These are phyloP conservation scores for Pardosa pseudoannulata DNA, from an alignment of 2,888 invertebrate species.

Conservation along the genomic window DNA sequence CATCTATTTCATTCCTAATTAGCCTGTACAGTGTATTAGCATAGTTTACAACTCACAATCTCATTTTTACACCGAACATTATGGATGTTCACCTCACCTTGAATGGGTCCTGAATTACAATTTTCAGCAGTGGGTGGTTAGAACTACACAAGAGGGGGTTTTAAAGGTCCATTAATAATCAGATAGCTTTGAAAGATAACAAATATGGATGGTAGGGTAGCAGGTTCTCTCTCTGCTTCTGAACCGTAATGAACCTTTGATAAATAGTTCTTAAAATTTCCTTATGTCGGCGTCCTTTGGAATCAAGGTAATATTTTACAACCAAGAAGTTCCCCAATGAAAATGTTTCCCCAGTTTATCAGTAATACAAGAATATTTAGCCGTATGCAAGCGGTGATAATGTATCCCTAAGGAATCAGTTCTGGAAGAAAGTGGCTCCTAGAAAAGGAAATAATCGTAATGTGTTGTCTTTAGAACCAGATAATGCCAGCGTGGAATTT, in stretches of 20 bases:
- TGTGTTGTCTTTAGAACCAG: background rate
- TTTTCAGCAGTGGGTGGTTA: background rate
- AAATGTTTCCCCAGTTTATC: background rate
- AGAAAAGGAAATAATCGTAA: background rate
- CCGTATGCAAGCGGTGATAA: background rate
- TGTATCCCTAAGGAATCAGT: background rate
- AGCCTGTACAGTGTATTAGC: background rate
- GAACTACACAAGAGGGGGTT: slow-evolving; percentile 1
- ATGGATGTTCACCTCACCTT: background rate
- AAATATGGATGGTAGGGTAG: background rate
- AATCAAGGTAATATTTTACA: background rate
- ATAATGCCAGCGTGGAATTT: too few species aligned
- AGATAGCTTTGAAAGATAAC: background rate
- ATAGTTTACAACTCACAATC: background rate
- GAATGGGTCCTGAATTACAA: background rate
- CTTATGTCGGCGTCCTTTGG: background rate
- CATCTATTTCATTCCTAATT: background rate
- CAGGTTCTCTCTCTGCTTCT: background rate
- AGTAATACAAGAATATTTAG: background rate
- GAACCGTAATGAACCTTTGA: background rate
- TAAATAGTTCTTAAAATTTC: background rate
- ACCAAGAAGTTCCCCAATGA: background rate
- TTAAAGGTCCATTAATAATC: slow-evolving; percentile 2
- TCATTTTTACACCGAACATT: background rate
- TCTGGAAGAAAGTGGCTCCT: background rate